These are phyloP conservation scores for Phoebastria nigripes DNA, from an alignment of 2,797 vertebrate genomes.

Conservation along the genomic window DNA sequence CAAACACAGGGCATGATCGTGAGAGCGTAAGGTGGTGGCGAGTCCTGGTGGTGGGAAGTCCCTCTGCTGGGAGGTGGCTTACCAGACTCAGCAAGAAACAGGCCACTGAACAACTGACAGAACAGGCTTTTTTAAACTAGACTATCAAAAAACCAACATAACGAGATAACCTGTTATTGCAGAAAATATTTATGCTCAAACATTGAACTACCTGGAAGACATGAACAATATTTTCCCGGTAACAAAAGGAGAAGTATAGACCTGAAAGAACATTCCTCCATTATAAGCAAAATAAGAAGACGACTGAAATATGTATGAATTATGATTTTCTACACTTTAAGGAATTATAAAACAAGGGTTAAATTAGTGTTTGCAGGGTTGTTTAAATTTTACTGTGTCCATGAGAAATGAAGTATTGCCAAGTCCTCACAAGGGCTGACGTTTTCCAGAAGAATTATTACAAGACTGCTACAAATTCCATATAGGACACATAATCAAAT, in stretches of 20 bases:
- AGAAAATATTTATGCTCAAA: neutral
- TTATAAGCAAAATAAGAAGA: neutral
- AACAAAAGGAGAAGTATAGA: neutral
- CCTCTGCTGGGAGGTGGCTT: neutral
- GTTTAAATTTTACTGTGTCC: neutral
- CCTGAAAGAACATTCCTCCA: neutral
- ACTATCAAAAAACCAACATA: neutral
- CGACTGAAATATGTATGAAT: neutral
- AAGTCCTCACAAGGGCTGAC: neutral
- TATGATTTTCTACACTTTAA: neutral
- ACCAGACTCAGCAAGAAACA: neutral
- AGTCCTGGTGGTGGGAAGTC: neutral
- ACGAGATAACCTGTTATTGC: neutral
- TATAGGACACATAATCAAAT: neutral
- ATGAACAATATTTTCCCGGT: neutral
- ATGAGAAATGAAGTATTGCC: neutral
- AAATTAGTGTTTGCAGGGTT: neutral
- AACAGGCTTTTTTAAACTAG: neutral
- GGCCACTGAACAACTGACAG: neutral
- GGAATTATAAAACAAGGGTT: neutral
- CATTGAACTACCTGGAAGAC: neutral
- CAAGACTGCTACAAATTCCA: conserved; percentile 10
- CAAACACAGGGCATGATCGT: neutral
- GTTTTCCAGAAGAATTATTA: conserved; percentile 28
- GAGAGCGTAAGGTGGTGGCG: neutral